Base-by-base conservation (phyloP, 2,888 invertebrate genomes). In the Coenonympha glycerion region DNA sequence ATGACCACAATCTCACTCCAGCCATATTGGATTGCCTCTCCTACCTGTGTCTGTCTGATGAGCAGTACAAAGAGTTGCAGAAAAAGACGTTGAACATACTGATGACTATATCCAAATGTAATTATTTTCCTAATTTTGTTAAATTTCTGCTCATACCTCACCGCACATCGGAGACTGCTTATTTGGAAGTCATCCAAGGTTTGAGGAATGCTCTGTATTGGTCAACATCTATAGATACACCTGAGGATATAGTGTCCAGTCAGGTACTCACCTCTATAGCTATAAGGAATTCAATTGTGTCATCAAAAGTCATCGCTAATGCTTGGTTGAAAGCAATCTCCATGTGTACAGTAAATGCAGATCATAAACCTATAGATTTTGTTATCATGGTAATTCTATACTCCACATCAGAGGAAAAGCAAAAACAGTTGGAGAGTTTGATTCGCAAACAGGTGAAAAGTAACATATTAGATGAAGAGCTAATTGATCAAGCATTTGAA, bases 341-440 rank as follows among this genome's bases (percentile, higher is more conserved):
- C 45, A 75, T 69, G 47, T 84, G 89, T 47, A 88, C 87, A 67
- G 56, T 69, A 0, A 71, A 66, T 47, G 73, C 83, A 31, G 89
- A 90, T 51, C 88, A 90, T 55, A 91, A 91, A 76, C 88, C 92
- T 1, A 85, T 94, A 53, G 93, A 94, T 76, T 81, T 93, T 44
- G 75, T 92, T 13, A 80, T 93, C 56, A 70, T 93, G 13, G 68
- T 92, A n/a, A 86, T 92, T 60, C 73, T 92, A 15, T 89, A 91
- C 59, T 86, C 90, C n/a, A 87, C 87, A 44, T 84, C 88, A 47
- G 89, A 89, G 64, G 88, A 89, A 30, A 90, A 89, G 60, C 90
- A 90, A 62, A 87, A 87, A 54, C 86, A 86, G 59, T 86, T 92
- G 13, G 92, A 93, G 68, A 85, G 80, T 56, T 65, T 91, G 31